A percentile compares a stretch with the other conserved stretches of the same genome.
Conservation (phyloP, 2,113 vertebrate species). For the Sinocyclocheilus anshuiensis region DNA sequence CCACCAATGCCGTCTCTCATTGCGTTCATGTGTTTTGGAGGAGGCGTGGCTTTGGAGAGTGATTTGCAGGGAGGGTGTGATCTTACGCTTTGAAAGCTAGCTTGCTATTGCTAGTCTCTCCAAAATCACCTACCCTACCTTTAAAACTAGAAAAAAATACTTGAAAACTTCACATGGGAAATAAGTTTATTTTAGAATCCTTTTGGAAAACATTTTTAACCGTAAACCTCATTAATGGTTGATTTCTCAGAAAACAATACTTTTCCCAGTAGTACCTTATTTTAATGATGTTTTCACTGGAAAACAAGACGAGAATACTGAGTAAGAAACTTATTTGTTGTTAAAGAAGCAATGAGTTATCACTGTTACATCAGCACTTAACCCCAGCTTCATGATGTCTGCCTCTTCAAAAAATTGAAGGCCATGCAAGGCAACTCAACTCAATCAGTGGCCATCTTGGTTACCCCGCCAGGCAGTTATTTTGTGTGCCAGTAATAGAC, state of each 20-base stretch:
- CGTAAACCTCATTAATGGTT: neutral
- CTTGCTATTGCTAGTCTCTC: too few relatives aligned
- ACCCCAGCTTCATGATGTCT: neutral
- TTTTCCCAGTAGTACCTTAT: neutral
- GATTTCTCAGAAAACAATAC: neutral
- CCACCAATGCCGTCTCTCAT: too few relatives aligned
- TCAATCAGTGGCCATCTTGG: neutral
- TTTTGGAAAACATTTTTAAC: neutral
- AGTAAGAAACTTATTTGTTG: neutral
- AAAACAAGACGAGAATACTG: neutral
- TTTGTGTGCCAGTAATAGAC: neutral
- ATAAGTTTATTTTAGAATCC: neutral
- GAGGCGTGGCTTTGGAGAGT: too few relatives aligned
- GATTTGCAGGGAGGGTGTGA: too few relatives aligned
- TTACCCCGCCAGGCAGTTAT: neutral
- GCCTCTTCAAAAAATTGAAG: neutral
- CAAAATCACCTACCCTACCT: too few relatives aligned
- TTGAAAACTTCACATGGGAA: too few relatives aligned
- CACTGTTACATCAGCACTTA: neutral
- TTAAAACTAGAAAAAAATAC: too few relatives aligned
- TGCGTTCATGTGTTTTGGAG: too few relatives aligned
- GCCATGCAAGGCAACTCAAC: neutral
- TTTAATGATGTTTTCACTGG: neutral
- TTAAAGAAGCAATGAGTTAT: neutral
- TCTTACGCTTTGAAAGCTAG: too few relatives aligned